Evolutionary conservation across 2,888 invertebrate genomes (phyloP), one percentile per base, ranked within the genome.

Genomic region (Aleiodes alternator): DNA sequence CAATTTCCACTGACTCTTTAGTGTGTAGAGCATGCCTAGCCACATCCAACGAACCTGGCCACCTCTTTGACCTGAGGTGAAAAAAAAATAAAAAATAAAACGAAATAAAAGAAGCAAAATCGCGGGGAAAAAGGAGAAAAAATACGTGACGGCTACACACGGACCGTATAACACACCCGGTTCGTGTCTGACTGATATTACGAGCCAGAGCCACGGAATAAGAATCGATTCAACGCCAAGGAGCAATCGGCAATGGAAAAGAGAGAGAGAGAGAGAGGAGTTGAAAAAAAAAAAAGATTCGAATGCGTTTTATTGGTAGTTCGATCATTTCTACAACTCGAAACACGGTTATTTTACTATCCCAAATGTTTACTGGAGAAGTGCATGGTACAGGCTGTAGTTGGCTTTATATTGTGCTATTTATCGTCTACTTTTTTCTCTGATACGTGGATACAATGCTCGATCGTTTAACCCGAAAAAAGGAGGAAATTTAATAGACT

Each of bases 161-260:
- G 53, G 55, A 64, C 59, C 70, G 61, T 80, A 79, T 76, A 82
- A 81, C 80, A 78, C 80, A 73, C 77, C 74, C 77, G 69, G 82
- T 84, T 85, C 86, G 86, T 86, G 86, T 80, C 82, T 82, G 80
- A 79, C 80, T 81, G 85, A 82, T 82, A 86, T 86, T 86, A 86
- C 80, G 79, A 78, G 72, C 43, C 71, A 77, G 73, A 70, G 78
- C 75, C 68, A 79, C 79, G 83, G 81, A 86, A 86, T 84, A 82
- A 84, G 83, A 85, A 86, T 86, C 86, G 86, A 86, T 85, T 76
- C 73, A 68, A 76, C 73, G 68, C 66, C 74, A 56, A 14, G 69
- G 64, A 76, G 56, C 51, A 69, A 59, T 59, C 59, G 59, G 70
- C 64, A 55, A 74, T 73, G 72, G 59, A 69, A 57, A 23, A 23